Conservation (phyloP, 2,888 invertebrate genomes). For the Malacosoma neustria region DNA sequence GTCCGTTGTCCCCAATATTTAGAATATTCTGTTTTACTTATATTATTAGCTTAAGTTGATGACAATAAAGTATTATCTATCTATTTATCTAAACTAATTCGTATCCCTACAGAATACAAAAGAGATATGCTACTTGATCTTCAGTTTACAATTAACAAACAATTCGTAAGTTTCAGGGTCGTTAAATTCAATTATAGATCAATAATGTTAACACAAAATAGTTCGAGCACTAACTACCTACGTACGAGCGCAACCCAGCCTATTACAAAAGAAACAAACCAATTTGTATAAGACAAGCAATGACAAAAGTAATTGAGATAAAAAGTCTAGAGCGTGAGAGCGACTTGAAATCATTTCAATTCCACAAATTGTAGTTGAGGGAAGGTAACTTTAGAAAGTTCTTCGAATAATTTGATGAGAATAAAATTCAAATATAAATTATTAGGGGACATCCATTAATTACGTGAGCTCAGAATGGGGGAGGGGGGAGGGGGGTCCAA, state of each 20-base stretch:
- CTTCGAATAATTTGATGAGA: conserved; percentile 5
- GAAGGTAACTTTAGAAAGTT: conserved; percentile 7
- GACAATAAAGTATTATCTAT: too few species aligned
- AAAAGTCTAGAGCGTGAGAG: conserved; percentile 27
- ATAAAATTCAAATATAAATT: too few species aligned
- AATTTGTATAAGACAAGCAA: conserved; percentile 13
- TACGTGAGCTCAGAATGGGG: too few species aligned
- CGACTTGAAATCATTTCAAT: conserved; percentile 14
- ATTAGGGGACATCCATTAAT: too few species aligned
- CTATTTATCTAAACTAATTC: too few species aligned
- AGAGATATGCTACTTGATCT: conserved; percentile 43
- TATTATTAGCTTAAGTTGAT: too few species aligned
- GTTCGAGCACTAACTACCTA: conserved; percentile 2
- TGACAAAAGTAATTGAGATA: conserved; percentile 19
- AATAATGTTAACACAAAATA: conserved; percentile 4
- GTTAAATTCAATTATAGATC: conserved; percentile 19
- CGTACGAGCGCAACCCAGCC: conserved; percentile 8
- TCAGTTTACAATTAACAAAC: conserved; percentile 29
- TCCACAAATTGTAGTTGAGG: not conserved
- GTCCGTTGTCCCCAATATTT: too few species aligned
- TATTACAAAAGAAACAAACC: conserved; percentile 24
- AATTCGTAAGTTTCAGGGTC: conserved; percentile 31
- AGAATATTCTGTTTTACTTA: too few species aligned
- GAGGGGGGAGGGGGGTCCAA: too few species aligned
- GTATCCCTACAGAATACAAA: conserved; percentile 35